Evolutionary conservation across 2,113 vertebrate species (phyloP), one percentile per base, ranked within the genome.

Genomic region (Callopanchax toddi): DNA sequence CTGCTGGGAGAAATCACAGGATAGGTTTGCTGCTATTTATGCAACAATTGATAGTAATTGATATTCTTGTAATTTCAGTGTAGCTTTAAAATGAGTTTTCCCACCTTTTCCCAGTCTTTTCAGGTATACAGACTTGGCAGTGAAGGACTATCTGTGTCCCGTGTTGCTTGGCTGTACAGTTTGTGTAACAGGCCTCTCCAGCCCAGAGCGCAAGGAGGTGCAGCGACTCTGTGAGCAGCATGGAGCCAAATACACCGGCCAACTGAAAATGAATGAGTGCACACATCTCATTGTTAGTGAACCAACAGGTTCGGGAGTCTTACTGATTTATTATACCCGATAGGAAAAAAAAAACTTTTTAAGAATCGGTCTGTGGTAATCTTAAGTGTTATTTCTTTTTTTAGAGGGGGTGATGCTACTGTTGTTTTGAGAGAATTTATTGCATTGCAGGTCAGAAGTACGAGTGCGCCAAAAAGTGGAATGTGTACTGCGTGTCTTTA

Each of bases 221-320:
- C 95, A 98, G 78, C 89, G 93, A 6, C 93, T 98, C 22, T 94
- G 96, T 51, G 53, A 91, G 25, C 83, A 93, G 64, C 94, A 99
- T 0, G 97, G 97, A 11, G 97, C 93, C 34, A 93, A 78, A 0
- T 99, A 99, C 54, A 95, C 91, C 0, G 97, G 97, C 21, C 96
- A 98, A 64, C 91, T 99, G 55, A 98, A 96, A 84, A 96, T 98
- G 94, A 99, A 98, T 1, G 97, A 98, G 36, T 97, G 96, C 26
- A 99, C 97, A 29, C 97, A 99, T 57, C 97, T 99, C 69, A 95
- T 99, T 17, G 97, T 95, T 60, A 93, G 92, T 15, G 96, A 98
- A 74, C 93, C 97, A 37, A 93, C 95, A 92, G 97, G 97, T 95
- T 20, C 20, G n/a, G 3, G 42, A n/a, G 6, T n/a, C 40, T 42